Evolutionary conservation across 2,113 vertebrate species (phyloP), one percentile per base, ranked within the genome.

Genomic region (Ammodytes dubius): DNA sequence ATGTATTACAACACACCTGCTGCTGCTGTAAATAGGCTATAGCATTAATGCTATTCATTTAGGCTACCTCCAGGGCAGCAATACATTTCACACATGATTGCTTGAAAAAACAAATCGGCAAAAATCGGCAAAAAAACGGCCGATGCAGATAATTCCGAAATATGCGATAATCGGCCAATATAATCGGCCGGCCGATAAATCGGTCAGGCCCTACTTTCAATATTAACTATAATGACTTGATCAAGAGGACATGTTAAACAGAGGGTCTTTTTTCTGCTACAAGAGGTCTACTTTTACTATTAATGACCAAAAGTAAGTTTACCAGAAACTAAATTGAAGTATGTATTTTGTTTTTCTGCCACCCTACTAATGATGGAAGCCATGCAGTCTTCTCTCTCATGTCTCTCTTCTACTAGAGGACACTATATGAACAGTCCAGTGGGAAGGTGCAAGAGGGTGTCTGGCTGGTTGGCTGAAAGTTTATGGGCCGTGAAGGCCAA

Each of bases 401-500:
- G 65, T 75, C 74, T 70, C 53, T 88, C 56, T 65, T 90, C 79
- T 70, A 74, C 84, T 80, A 78, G 78, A 83, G 75, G 58, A 89
- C 75, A 58, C 88, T 89, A 88, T 90, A 84, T 82, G 67, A 79
- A 45, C 79, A 67, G 77, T 90, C 88, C 81, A 82, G 52, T 13
- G 72, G 81, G 87, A 86, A 86, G 79, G 79, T 79, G 66, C 67
- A 79, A 42, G 76, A 88, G 81, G 82, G 58, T 81, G 80, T 88
- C 87, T 83, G 87, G 61, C 85, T 81, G 75, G 52, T 54, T 76
- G 52, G 64, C 71, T 65, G 71, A 70, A 81, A 75, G 78, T 94
- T 94, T 92, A 94, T 90, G 84, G 88, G 64, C 88, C 93, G 88
- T 92, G 90, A 95, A 94, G 90, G 91, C 90, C 86, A 88, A 90